These are phyloP conservation scores for Tipula helvola DNA, from an alignment of 2,888 invertebrate species.

Conservation along the genomic window DNA sequence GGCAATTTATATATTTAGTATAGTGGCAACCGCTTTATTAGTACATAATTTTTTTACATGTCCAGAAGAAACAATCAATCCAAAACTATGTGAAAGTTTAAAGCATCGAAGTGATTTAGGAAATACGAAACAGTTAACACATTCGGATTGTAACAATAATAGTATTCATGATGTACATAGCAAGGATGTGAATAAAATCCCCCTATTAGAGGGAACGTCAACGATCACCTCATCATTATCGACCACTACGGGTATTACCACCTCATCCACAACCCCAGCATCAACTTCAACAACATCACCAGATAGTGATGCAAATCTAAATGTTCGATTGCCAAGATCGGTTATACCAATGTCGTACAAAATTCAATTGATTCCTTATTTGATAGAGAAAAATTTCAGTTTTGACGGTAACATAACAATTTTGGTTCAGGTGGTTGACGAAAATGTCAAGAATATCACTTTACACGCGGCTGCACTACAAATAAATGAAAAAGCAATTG, in stretches of 20 bases:
- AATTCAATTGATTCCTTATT: constrained; percentile 56
- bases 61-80: constrained; percentile 31
- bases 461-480: constrained; percentile 61
- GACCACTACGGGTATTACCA: constrained; percentile 4
- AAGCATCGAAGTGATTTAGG: neutral
- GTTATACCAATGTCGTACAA: constrained; percentile 57
- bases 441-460: constrained; percentile 51
- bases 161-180: neutral
- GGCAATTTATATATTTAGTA: constrained; percentile 48
- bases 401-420: constrained; percentile 60
- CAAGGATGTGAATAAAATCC: neutral
- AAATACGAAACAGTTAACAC: neutral
- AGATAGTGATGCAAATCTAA: constrained; percentile 21
- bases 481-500: constrained; percentile 45
- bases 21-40: constrained; percentile 58
- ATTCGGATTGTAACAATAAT: neutral
- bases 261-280: constrained; percentile 12
- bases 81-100: constrained; percentile 10
- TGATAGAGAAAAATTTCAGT: constrained; percentile 63
- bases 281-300: constrained; percentile 22
- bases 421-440: constrained; percentile 44
- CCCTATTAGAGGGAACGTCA: neutral
- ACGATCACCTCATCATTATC: neutral
- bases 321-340: constrained; percentile 57
- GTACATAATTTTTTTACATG: constrained; percentile 67